phyloP scores from a whole-genome alignment of 1,140 invertebrate species.

The Ditylenchus dipsaci region DNA sequence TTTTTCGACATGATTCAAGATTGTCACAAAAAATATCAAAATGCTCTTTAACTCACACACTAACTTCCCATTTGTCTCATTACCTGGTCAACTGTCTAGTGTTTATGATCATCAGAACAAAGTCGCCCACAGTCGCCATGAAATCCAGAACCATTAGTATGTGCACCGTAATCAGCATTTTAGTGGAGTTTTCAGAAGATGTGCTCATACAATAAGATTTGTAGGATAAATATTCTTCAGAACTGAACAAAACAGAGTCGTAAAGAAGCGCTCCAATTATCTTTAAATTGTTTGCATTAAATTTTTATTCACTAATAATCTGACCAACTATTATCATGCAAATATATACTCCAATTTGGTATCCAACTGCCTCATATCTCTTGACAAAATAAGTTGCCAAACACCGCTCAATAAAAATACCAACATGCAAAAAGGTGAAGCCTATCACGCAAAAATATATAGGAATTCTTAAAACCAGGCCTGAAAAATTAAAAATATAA shows the following conservation, averaged over 20 bases:
- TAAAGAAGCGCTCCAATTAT: not conserved
- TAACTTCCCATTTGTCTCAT: not conserved
- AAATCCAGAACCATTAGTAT: not conserved
- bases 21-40: too few species aligned
- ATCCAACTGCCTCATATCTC: not conserved
- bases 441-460: not conserved
- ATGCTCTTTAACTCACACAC: too few species aligned
- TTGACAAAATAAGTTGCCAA: not conserved
- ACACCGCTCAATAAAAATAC: not conserved
- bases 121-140: not conserved
- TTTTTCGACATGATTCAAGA: too few species aligned
- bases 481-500: not conserved
- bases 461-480: not conserved
- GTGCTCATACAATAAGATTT: not conserved
- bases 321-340: not conserved
- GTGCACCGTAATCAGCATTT: not conserved
- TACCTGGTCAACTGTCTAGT: not conserved
- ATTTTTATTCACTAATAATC: not conserved
- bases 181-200: not conserved
- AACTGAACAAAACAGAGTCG: not conserved
- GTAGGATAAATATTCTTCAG: not conserved
- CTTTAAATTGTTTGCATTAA: not conserved
- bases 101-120: not conserved
- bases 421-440: not conserved
- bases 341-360: not conserved